Conservation (phyloP, 2,888 invertebrate species). For the Acanthococcus lagerstroemiae region DNA sequence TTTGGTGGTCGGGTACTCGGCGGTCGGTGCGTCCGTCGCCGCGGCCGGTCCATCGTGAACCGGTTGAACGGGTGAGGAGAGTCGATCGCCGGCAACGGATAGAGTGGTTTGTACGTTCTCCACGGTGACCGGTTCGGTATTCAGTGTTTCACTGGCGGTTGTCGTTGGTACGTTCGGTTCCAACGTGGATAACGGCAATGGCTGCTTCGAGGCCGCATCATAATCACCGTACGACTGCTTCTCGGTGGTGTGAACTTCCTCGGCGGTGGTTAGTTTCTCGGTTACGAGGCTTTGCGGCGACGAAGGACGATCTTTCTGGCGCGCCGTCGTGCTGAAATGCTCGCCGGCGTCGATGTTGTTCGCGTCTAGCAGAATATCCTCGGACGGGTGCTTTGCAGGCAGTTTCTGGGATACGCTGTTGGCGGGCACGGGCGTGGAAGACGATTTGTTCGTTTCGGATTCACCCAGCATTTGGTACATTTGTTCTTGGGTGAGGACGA, state of each 20-base stretch:
- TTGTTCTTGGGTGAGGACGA: constrained; percentile 24
- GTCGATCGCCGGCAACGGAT: no score
- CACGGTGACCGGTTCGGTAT: no score
- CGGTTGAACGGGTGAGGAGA: no score
- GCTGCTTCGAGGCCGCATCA: no score
- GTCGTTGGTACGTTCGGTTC: not conserved
- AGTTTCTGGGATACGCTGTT: not conserved
- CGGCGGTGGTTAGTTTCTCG: not conserved
- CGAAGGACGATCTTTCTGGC: not conserved
- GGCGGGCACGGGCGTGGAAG: not conserved
- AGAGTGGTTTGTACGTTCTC: no score
- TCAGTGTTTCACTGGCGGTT: no score
- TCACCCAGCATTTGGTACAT: constrained; percentile 35
- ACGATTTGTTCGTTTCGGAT: constrained; percentile 1
- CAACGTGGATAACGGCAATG: no score
- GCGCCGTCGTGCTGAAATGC: not conserved
- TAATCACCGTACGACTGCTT: no score
- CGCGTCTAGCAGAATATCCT: constrained; percentile 2
- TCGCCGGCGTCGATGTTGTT: not conserved
- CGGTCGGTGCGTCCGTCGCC: not conserved
- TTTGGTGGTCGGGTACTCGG: not conserved
- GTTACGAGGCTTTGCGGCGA: not conserved
- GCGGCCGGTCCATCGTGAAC: no score
- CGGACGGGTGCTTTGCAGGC: constrained; percentile 1
- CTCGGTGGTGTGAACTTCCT: not conserved